These are phyloP conservation scores for Hyles lineata DNA, from an alignment of 2,888 invertebrate genomes.

Conservation along the genomic window DNA sequence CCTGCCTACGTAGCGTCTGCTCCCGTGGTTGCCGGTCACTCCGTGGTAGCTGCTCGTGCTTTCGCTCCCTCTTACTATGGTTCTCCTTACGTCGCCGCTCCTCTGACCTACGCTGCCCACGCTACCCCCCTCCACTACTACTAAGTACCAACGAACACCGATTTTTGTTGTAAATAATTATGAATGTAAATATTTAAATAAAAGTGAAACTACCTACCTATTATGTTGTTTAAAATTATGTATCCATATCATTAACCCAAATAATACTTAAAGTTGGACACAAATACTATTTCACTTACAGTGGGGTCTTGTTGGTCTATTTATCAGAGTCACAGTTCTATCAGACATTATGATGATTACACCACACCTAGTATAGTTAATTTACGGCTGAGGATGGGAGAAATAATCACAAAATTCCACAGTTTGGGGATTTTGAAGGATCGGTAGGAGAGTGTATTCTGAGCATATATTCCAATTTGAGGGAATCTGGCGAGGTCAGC, in stretches of 20 bases:
- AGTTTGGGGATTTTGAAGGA: too few relatives aligned
- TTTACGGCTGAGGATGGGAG: too few relatives aligned
- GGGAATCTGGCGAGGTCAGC: too few relatives aligned
- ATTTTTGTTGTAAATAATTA: slow-evolving; percentile 51
- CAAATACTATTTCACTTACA: too few relatives aligned
- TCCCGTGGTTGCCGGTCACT: slow-evolving; percentile 45
- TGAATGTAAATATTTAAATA: slow-evolving; percentile 46
- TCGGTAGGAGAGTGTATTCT: too few relatives aligned
- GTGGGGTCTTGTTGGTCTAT: too few relatives aligned
- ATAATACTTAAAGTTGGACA: too few relatives aligned
- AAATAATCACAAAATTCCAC: too few relatives aligned
- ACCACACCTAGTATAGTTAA: too few relatives aligned
- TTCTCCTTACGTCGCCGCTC: slow-evolving; percentile 38
- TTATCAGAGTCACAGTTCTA: too few relatives aligned
- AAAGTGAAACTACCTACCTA: slow-evolving; percentile 55
- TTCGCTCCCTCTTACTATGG: slow-evolving; percentile 43
- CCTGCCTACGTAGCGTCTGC: slow-evolving; percentile 47
- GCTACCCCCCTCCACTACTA: slow-evolving; percentile 43
- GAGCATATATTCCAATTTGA: too few relatives aligned
- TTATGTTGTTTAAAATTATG: slow-evolving; percentile 33
- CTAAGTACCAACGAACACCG: slow-evolving; percentile 43
- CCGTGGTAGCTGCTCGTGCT: slow-evolving; percentile 37
- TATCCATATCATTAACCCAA: background rate
- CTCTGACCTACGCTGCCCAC: slow-evolving; percentile 42
- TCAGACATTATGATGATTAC: too few relatives aligned